phyloP scores from a whole-genome alignment of 2,113 vertebrate genomes.

The Cynoglossus semilaevis region DNA sequence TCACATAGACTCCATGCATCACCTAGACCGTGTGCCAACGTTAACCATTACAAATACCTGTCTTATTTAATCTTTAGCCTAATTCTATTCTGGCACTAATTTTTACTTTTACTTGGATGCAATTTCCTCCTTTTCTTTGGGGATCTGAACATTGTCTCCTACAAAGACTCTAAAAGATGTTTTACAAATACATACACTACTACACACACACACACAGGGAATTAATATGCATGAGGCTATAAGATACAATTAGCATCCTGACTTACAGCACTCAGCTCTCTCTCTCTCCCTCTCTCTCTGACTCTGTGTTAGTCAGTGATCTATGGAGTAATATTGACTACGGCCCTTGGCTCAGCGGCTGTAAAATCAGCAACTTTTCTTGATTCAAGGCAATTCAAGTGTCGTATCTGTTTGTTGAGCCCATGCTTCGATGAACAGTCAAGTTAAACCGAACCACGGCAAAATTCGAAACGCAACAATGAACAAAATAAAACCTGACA shows the following conservation, averaged over 20 bases:
- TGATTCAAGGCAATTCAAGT: slow-evolving; percentile 45
- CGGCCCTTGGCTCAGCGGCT: slow-evolving; percentile 58
- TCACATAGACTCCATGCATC: too few relatives aligned
- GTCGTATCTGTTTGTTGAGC: slow-evolving; percentile 36
- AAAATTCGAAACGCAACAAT: too few relatives aligned
- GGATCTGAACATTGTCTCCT: too few relatives aligned
- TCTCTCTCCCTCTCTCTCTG: slow-evolving; percentile 2
- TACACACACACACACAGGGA: slow-evolving; percentile 21
- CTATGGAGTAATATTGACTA: slow-evolving; percentile 72
- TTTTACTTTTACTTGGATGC: too few relatives aligned
- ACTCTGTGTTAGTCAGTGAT: slow-evolving; percentile 57
- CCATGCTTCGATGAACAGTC: slow-evolving; percentile 20
- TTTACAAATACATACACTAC: too few relatives aligned
- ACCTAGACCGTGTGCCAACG: too few relatives aligned
- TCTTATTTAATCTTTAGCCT: too few relatives aligned
- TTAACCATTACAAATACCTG: too few relatives aligned
- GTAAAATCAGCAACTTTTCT: slow-evolving; percentile 56
- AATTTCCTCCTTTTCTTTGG: too few relatives aligned
- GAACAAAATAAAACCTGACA: slow-evolving; percentile 14
- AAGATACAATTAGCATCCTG: slow-evolving; percentile 69
- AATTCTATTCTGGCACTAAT: too few relatives aligned
- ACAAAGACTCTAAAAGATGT: too few relatives aligned
- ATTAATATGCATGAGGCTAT: slow-evolving; percentile 69
- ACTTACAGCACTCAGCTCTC: slow-evolving; percentile 59
- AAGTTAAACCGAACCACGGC: background rate